phyloP scores from a whole-genome alignment of 2,797 vertebrate species.

The Neostethus bicornis region DNA sequence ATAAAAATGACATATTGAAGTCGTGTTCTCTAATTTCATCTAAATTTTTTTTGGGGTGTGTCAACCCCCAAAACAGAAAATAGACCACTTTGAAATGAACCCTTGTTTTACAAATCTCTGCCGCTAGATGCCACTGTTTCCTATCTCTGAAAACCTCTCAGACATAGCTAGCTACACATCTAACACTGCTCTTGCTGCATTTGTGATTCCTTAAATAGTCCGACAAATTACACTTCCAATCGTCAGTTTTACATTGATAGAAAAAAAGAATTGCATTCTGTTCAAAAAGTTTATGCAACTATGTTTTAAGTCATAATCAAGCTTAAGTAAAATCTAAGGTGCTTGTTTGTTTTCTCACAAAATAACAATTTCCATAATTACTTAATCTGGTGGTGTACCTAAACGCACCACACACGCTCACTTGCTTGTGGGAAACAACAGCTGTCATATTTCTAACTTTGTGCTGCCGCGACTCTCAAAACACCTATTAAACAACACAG shows the following conservation, averaged over 20 bases:
- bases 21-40: too few relatives aligned
- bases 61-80: too few relatives aligned
- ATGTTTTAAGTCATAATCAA: too few relatives aligned
- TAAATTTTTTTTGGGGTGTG: too few relatives aligned
- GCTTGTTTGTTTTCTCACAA: background rate
- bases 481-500: conserved; percentile 28
- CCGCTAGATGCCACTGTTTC: conserved; percentile 43
- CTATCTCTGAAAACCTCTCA: background rate
- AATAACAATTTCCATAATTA: background rate
- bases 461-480: conserved; percentile 1
- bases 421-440: conserved; percentile 57
- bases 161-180: background rate
- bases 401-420: conserved; percentile 47
- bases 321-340: background rate
- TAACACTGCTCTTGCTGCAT: conserved; percentile 15
- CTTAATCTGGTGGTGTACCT: background rate
- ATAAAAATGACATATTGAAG: too few relatives aligned
- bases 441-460: conserved; percentile 56
- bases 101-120: too few relatives aligned
- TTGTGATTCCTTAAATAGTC: background rate
- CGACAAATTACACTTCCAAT: fast-evolving
- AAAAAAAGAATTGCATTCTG: too few relatives aligned
- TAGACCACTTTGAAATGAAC: too few relatives aligned
- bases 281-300: too few relatives aligned
- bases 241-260: too few relatives aligned